These are phyloP conservation scores for Sitobion miscanthi DNA, from an alignment of 1,140 invertebrate genomes.

Conservation along the genomic window DNA sequence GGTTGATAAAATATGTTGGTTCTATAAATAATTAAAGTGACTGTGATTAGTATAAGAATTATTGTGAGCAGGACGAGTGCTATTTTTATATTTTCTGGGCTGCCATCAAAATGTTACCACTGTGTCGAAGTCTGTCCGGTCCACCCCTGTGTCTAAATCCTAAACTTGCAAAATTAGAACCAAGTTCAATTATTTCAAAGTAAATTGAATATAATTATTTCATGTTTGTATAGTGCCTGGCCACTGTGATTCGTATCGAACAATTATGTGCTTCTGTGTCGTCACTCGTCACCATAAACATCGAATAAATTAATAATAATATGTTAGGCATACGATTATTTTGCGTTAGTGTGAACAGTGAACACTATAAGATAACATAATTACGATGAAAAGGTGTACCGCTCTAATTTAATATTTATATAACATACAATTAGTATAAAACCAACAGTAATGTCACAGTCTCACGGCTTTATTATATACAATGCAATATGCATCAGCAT, in stretches of 20 bases:
- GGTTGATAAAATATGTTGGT: too few relatives aligned
- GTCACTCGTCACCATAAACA: neutral
- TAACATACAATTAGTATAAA: neutral
- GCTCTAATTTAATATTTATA: neutral
- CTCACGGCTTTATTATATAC: neutral
- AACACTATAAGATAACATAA: neutral
- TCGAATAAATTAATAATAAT: neutral
- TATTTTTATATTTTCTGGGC: neutral
- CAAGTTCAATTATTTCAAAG: neutral
- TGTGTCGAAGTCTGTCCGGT: too few relatives aligned
- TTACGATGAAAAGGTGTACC: neutral
- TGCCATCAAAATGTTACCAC: too few relatives aligned
- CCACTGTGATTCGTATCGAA: neutral
- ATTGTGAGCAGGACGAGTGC: neutral
- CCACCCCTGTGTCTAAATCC: neutral
- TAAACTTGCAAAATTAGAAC: neutral
- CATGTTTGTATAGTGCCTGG: neutral
- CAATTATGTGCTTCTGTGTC: neutral
- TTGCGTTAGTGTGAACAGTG: neutral
- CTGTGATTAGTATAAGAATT: neutral
- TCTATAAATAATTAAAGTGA: neutral
- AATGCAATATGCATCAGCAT: neutral
- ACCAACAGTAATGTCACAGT: neutral
- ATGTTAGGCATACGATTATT: neutral
- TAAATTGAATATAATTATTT: neutral